phyloP scores from a whole-genome alignment of 1,140 invertebrate genomes.

The Ditylenchus dipsaci region DNA sequence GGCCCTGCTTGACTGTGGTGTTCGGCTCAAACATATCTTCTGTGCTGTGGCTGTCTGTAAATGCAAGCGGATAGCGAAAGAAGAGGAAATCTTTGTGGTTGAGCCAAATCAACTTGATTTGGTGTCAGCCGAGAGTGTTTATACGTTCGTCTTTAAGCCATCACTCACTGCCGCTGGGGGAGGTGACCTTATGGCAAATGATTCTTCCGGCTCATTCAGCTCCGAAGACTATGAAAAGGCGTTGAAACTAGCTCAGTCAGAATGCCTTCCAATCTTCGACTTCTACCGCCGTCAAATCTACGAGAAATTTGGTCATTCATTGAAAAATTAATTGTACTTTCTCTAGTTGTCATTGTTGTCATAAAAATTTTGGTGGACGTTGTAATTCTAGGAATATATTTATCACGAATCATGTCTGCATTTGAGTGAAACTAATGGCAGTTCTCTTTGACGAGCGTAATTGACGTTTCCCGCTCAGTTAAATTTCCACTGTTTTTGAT shows the following conservation, averaged over 20 bases:
- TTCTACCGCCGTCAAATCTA: constrained; percentile 34
- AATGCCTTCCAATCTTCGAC: constrained; percentile 26
- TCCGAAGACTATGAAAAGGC: constrained; percentile 23
- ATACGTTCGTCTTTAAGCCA: constrained; percentile 32
- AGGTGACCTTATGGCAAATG: constrained; percentile 3
- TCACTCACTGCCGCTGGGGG: constrained; percentile 6
- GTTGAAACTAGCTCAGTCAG: constrained; percentile 13
- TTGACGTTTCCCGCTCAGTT: too few relatives aligned
- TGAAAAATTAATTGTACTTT: background rate
- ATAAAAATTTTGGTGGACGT: too few relatives aligned
- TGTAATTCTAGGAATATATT: too few relatives aligned
- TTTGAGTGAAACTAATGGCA: too few relatives aligned
- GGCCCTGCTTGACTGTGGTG: constrained; percentile 36
- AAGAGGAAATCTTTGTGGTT: constrained; percentile 11
- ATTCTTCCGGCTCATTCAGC: constrained; percentile 12
- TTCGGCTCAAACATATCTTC: constrained; percentile 31
- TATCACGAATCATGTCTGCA: too few relatives aligned
- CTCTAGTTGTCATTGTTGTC: too few relatives aligned
- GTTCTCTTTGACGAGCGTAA: too few relatives aligned
- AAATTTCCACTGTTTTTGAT: too few relatives aligned
- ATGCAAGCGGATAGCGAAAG: constrained; percentile 4
- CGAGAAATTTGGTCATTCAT: constrained; percentile 22
- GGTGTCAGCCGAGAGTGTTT: constrained; percentile 10
- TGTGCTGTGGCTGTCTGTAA: constrained; percentile 21
- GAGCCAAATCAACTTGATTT: constrained; percentile 16